Percentiles rank a stretch among this genome's conserved stretches.
Conservation (phyloP, 2,797 vertebrate genomes). For the Momotus momota region DNA sequence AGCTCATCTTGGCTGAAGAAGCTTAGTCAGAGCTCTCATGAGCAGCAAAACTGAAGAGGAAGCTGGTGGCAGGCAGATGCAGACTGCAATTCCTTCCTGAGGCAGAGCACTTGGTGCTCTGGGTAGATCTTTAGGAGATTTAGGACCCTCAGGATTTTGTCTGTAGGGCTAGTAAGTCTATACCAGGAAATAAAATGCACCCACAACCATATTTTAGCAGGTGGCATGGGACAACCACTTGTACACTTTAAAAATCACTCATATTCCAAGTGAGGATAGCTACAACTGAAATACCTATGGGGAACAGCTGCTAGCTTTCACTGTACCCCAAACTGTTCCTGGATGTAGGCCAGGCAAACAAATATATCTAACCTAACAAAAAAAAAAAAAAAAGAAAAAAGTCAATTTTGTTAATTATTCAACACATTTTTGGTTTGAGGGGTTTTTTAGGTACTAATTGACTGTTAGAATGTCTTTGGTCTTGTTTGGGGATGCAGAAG, state of each 20-base stretch:
- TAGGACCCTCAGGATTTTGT: background rate
- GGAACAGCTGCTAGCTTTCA: background rate
- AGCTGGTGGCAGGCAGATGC: background rate
- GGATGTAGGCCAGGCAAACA: background rate
- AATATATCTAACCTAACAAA: background rate
- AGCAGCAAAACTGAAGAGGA: background rate
- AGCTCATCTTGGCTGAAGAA: slow-evolving; percentile 19
- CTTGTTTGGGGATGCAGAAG: background rate
- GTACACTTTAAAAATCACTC: background rate
- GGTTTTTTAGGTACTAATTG: background rate
- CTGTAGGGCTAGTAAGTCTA: background rate
- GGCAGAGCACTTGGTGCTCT: background rate
- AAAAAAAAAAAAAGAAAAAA: too few relatives aligned
- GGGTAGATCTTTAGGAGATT: background rate
- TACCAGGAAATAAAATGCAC: background rate
- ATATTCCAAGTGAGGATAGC: background rate
- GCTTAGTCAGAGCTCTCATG: background rate
- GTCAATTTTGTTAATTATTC: background rate
- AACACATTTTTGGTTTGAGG: rapidly evolving
- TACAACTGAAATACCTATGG: background rate
- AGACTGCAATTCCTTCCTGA: background rate
- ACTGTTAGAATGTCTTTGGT: background rate
- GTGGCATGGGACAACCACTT: background rate
- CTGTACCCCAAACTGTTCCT: background rate
- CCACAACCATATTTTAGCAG: background rate